A percentile compares a stretch with the other conserved stretches of the same genome.
Conservation (phyloP, 1,140 invertebrate species). For the Bombus haemorrhoidalis region DNA sequence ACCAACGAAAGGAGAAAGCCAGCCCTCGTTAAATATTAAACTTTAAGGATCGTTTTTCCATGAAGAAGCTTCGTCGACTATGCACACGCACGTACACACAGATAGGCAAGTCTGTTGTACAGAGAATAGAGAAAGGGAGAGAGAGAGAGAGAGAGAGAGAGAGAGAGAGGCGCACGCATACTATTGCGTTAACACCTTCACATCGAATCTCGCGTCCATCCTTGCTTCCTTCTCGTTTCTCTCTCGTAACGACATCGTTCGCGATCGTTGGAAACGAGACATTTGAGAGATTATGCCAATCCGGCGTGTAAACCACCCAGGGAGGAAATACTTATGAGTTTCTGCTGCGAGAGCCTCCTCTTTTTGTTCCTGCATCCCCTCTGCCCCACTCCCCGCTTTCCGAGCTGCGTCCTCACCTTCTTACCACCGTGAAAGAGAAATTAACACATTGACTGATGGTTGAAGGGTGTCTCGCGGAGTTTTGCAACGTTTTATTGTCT, state of each 20-base stretch:
- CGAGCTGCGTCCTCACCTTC: background rate
- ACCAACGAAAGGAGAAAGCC: conserved; percentile 52
- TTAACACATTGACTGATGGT: conserved; percentile 27
- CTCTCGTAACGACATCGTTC: conserved; percentile 72
- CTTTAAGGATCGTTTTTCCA: conserved; percentile 71
- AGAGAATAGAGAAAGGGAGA: too few relatives aligned
- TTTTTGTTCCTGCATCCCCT: background rate
- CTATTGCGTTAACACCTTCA: background rate
- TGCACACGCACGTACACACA: background rate
- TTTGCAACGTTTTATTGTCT: background rate
- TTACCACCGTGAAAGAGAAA: conserved; percentile 24
- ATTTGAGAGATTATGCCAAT: conserved; percentile 82
- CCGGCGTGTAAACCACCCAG: conserved; percentile 53
- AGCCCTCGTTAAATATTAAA: conserved; percentile 81
- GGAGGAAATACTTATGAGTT: conserved; percentile 49
- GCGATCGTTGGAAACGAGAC: conserved; percentile 78
- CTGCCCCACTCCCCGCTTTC: too few relatives aligned
- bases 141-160: background rate
- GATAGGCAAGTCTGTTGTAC: background rate
- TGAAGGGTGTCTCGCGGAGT: conserved; percentile 14
- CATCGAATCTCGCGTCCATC: conserved; percentile 1
- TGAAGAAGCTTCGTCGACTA: conserved; percentile 40
- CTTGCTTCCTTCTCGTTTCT: conserved; percentile 47
- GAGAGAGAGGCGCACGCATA: background rate
- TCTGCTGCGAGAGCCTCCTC: background rate